These are phyloP conservation scores for Glomeris maerens DNA, from an alignment of 1,140 invertebrate species.

Conservation along the genomic window DNA sequence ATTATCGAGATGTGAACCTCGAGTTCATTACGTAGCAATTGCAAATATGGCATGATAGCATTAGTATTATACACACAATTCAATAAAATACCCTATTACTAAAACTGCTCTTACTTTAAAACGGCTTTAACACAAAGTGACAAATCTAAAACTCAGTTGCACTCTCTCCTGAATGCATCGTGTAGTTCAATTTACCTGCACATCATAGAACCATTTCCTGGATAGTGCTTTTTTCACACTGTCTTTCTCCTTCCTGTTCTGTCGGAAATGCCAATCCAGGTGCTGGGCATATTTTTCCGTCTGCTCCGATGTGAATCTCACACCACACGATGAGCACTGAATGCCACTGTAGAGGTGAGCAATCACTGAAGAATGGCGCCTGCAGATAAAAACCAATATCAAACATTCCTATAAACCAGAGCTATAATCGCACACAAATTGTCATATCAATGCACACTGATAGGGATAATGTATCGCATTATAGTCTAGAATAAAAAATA, in stretches of 20 bases:
- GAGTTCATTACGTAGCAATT: too few species aligned
- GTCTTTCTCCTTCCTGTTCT: constrained; percentile 75
- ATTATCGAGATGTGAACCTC: too few species aligned
- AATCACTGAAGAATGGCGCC: constrained; percentile 49
- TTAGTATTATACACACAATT: neutral
- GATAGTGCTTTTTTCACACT: constrained; percentile 65
- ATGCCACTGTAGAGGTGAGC: constrained; percentile 63
- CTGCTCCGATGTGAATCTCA: constrained; percentile 71
- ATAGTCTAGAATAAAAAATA: constrained; percentile 8
- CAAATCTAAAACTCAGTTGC: too few species aligned
- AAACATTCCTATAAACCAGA: constrained; percentile 25
- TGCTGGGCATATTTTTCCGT: constrained; percentile 78
- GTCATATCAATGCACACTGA: too few species aligned
- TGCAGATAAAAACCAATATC: constrained; percentile 22
- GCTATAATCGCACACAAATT: too few species aligned
- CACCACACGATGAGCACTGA: constrained; percentile 87
- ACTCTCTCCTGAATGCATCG: too few species aligned
- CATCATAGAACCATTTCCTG: constrained; percentile 74
- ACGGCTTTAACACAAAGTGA: neutral
- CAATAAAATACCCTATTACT: neutral
- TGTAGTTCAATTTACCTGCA: constrained; percentile 37
- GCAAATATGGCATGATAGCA: neutral
- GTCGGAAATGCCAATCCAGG: constrained; percentile 92
- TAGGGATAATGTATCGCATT: too few species aligned
- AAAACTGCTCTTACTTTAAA: constrained; percentile 11